A percentile compares a stretch with the other conserved stretches of the same genome.
These are phyloP conservation scores for Synchiropus splendidus DNA, from an alignment of 2,113 vertebrate species.

Conservation along the genomic window DNA sequence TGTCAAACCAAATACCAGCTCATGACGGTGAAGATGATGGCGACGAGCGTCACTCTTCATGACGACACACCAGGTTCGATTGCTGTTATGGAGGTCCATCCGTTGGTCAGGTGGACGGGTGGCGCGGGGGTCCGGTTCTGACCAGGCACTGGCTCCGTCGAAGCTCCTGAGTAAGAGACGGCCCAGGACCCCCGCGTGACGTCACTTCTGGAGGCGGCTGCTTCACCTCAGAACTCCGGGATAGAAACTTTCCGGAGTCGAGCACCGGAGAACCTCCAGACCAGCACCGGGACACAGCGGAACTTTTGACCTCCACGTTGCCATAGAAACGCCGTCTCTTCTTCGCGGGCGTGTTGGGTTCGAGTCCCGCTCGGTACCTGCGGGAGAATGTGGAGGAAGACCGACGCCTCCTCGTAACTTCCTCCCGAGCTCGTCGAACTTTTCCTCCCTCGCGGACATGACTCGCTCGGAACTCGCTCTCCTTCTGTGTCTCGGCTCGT, in stretches of 20 bases:
- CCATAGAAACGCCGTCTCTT: too few species aligned
- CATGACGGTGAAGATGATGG: too few species aligned
- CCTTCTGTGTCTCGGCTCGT: conserved; percentile 58
- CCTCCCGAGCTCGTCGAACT: not conserved
- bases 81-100: too few species aligned
- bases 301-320: not conserved
- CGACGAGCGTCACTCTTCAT: too few species aligned
- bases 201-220: conserved; percentile 85
- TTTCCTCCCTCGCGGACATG: conserved; percentile 60
- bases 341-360: not conserved
- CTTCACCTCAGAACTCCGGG: conserved; percentile 35
- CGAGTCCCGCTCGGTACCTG: not conserved
- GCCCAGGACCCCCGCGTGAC: conserved; percentile 65
- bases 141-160: too few species aligned
- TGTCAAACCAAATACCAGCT: too few species aligned
- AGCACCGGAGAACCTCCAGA: conserved; percentile 11
- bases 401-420: too few species aligned
- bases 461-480: conserved; percentile 69
- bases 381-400: conserved; percentile 38
- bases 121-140: too few species aligned
- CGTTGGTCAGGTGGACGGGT: too few species aligned
- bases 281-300: not conserved
- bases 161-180: too few species aligned
- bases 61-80: too few species aligned
- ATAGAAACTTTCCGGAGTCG: conserved; percentile 69